These are phyloP conservation scores for Sphaerophoria rueppellii DNA, from an alignment of 2,888 invertebrate species.

Conservation along the genomic window DNA sequence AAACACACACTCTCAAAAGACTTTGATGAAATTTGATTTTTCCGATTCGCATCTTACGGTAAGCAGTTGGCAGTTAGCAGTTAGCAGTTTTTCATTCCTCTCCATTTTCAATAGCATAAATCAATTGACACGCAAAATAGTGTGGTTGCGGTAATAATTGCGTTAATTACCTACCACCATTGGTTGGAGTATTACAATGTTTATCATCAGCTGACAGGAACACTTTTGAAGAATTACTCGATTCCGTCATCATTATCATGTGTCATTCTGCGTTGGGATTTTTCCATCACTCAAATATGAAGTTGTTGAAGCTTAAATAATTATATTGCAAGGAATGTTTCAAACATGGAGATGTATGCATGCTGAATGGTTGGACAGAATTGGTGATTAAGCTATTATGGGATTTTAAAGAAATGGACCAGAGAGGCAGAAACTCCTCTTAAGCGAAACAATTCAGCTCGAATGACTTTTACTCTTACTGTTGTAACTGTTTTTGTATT, in stretches of 20 bases:
- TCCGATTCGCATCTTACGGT: constrained; percentile 25
- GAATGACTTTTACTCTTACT: too few relatives aligned
- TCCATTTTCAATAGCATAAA: constrained; percentile 62
- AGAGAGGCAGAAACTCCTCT: too few relatives aligned
- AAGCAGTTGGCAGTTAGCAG: constrained; percentile 1
- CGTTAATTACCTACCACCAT: constrained; percentile 64
- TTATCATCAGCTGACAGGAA: constrained; percentile 14
- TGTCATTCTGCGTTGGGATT: too few relatives aligned
- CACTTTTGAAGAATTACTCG: constrained; percentile 12
- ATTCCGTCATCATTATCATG: background rate
- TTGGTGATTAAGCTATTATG: too few relatives aligned
- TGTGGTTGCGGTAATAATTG: constrained; percentile 68
- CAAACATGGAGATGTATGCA: too few relatives aligned
- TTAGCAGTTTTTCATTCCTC: constrained; percentile 24
- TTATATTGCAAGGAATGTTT: too few relatives aligned
- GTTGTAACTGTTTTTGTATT: too few relatives aligned
- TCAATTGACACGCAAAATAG: constrained; percentile 72
- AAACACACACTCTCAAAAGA: constrained; percentile 10
- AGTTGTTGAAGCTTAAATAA: too few relatives aligned
- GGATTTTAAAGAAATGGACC: too few relatives aligned
- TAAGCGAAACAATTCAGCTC: too few relatives aligned
- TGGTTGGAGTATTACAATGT: constrained; percentile 32
- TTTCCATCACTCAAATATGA: too few relatives aligned
- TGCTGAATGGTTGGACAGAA: too few relatives aligned
- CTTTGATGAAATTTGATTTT: constrained; percentile 59